Evolutionary conservation across 2,113 vertebrate genomes (phyloP).

Genomic region (Melospiza georgiana): DNA sequence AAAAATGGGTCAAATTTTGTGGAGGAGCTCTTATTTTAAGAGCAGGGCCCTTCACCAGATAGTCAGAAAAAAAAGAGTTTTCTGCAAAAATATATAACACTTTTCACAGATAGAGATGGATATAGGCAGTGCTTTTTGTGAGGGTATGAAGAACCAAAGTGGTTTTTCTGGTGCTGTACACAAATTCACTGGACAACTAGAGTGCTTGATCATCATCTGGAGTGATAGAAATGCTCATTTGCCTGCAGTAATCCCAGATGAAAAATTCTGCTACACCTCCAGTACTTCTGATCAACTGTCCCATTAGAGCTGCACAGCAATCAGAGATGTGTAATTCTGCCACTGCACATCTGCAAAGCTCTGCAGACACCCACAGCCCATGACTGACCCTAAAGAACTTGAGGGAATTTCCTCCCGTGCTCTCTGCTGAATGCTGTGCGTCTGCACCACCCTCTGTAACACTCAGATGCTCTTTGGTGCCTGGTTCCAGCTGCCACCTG

Average conservation of each 20-base stretch:
- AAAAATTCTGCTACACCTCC: not conserved
- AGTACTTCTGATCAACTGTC: not conserved
- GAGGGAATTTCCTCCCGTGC: not conserved
- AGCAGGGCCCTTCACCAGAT: not conserved
- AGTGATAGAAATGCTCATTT: not conserved
- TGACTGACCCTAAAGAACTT: not conserved
- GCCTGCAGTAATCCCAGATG: not conserved
- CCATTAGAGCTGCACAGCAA: not conserved
- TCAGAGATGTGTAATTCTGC: not conserved
- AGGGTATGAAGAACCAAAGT: not conserved
- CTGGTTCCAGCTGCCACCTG: fast-evolving
- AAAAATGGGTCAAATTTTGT: not conserved
- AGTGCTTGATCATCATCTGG: not conserved
- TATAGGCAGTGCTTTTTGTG: fast-evolving
- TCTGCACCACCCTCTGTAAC: not conserved
- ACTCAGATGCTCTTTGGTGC: not conserved
- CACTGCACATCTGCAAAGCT: not conserved
- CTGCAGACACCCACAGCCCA: not conserved
- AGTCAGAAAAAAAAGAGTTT: not conserved
- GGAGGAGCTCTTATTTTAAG: not conserved
- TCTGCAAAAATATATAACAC: not conserved
- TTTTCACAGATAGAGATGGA: not conserved
- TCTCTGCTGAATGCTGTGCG: not conserved
- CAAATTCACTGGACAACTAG: not conserved
- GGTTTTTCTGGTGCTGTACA: not conserved